Base-by-base conservation (phyloP, 2,888 invertebrate species). In the Ischnus inquisitorius region DNA sequence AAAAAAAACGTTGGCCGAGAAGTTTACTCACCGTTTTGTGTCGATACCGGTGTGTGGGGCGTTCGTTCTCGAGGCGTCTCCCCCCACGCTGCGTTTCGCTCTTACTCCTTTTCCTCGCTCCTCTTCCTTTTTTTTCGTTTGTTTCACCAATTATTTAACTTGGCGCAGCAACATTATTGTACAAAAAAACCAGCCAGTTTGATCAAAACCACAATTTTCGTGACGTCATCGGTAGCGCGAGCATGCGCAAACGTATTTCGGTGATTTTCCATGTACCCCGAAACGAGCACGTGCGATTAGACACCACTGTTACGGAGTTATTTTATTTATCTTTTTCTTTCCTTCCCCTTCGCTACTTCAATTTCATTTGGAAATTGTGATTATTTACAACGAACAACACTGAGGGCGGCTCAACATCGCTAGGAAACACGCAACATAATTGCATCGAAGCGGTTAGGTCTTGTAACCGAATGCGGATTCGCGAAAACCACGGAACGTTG, bases 211-310 rank as follows among this genome's bases (percentile, higher is more conserved):
- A 92, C 92, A 90, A 92, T 91, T 92, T 92, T 91, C 91, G 91
- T 93, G 93, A 93, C 93, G 93, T 93, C 93, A 93, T 90, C 90
- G 91, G 90, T 88, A 79, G 88, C 88, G 89, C 89, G 91, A 89
- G 89, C 93, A 93, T 93, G 93, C 93, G 93, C 93, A 92, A 87
- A 88, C 85, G 85, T 89, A 91, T 92, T 93, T 93, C 92, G 92
- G 93, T 93, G 93, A 92, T 93, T 93, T 93, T 93, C 93, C 93
- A 93, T 91, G 89, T 91, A 91, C 83, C 88, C 79, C 80, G 83
- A 86, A 86, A 85, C 72, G 69, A 85, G 83, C 87, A 87, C 87
- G 87, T 87, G 87, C 83, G 86, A 84, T 85, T 84, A 78, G 77
- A 84, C 80, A 76, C 77, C 34, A 62, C 51, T 60, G 60, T 64